Evolutionary conservation across 1,140 invertebrate genomes (phyloP), one percentile per base, ranked within the genome.

Genomic region (Onthophagus taurus): DNA sequence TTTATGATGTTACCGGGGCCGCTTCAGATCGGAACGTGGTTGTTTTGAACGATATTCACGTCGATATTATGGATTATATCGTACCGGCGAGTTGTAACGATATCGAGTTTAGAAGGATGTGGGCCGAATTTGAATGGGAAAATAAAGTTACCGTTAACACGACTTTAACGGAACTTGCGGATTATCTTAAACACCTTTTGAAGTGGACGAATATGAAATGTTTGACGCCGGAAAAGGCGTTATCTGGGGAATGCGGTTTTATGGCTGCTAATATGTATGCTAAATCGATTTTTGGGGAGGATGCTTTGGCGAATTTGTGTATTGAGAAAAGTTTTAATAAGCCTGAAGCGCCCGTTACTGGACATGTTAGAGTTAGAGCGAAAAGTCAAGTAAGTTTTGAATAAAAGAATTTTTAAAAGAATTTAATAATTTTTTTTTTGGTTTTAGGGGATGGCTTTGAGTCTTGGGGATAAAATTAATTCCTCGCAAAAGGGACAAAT

Each of bases 51-150:
- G 96, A 99, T 62, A 98, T 99, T 61, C 94, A 97, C 65, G 97
- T 99, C 61, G 96, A 99, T 68, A 99, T 99, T 48, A 97, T 99
- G 89, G 97, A 99, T 72, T 99, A 99, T 67, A 99, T 99, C 57
- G 84, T 97, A 24, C 96, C 97, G n/a, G 93, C 93, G 2, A 70
- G 75, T 17, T 98, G 94, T 65, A 93, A 82, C 19, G 95, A 99
- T 65, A 78, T 81, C 0, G 94, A 99, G 69, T 99, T 99, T 72
- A 68, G 96, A 11, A 82, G 89, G 67, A 99, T 99, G 96, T 99
- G 97, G 97, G 88, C 92, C 2, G 94, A 97, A 72, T 99, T 99
- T 72, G 97, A 99, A 69, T 99, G 97, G 97, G 97, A 99, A 72
- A 99, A 99, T 70, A 99, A 99, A 77, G 91, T 98, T 7, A 89